Evolutionary conservation across 2,888 invertebrate species (phyloP).

Genomic region (Sylvicola cinctus): DNA sequence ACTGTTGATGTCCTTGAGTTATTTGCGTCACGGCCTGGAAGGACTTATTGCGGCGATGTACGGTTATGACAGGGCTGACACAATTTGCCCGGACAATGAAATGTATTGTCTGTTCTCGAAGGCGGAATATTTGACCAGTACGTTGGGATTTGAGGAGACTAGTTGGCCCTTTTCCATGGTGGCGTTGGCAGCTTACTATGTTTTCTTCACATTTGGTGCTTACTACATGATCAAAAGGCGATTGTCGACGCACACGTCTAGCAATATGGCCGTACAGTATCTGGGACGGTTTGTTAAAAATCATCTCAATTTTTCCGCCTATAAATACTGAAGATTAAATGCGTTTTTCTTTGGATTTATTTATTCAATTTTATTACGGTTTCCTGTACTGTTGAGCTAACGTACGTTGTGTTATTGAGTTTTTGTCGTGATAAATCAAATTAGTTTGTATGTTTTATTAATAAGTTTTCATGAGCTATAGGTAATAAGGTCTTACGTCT

Average conservation of each 20-base stretch:
- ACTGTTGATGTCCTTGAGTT: slow-evolving; percentile 63
- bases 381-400: no score
- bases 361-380: no score
- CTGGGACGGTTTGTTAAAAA: slow-evolving; percentile 47
- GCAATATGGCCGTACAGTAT: slow-evolving; percentile 44
- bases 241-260: slow-evolving; percentile 43
- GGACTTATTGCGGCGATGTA: slow-evolving; percentile 64
- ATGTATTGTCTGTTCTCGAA: slow-evolving; percentile 57
- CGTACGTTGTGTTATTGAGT: no score
- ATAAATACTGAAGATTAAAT: slow-evolving; percentile 15
- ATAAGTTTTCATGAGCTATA: no score
- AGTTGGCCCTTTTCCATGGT: slow-evolving; percentile 45
- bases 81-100: slow-evolving; percentile 50
- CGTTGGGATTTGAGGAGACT: slow-evolving; percentile 52
- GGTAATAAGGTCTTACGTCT: no score
- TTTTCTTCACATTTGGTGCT: slow-evolving; percentile 41
- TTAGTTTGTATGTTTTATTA: no score
- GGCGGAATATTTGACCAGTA: slow-evolving; percentile 48
- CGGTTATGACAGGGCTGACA: slow-evolving; percentile 47
- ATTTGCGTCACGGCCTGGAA: slow-evolving; percentile 61
- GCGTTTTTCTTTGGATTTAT: neutral
- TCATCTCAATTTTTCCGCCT: slow-evolving; percentile 31
- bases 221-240: slow-evolving; percentile 54
- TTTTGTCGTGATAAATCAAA: no score
- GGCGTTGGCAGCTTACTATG: slow-evolving; percentile 47